Percentiles rank a stretch among this genome's conserved stretches.
Evolutionary conservation across 2,888 invertebrate species (phyloP).

Genomic region (Scelioninae gen. 2): DNA sequence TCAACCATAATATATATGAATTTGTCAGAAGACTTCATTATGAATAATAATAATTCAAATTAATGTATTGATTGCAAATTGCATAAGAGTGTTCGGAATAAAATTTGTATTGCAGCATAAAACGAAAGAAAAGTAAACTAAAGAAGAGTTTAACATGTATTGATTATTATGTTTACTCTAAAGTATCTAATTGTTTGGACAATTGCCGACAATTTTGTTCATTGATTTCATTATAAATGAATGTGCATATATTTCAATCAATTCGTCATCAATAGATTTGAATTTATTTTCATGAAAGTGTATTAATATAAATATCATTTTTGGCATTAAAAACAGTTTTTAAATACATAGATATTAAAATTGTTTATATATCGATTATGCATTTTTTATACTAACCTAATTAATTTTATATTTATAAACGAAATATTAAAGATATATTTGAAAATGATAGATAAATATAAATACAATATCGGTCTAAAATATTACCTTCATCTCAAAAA

Average conservation of each 20-base stretch:
- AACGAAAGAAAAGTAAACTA: slow-evolving; percentile 16
- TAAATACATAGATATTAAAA: too few relatives aligned
- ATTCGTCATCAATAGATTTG: slow-evolving; percentile 9
- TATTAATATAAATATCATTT: too few relatives aligned
- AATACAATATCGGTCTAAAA: too few relatives aligned
- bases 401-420: too few relatives aligned
- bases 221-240: slow-evolving; percentile 28
- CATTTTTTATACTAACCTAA: too few relatives aligned
- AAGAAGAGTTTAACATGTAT: slow-evolving; percentile 17
- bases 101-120: slow-evolving; percentile 15
- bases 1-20: too few relatives aligned
- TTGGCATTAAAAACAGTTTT: too few relatives aligned
- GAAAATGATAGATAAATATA: too few relatives aligned
- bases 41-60: background rate
- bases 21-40: background rate
- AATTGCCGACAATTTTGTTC: slow-evolving; percentile 30
- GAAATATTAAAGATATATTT: too few relatives aligned
- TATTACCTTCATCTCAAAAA: too few relatives aligned
- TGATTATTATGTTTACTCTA: slow-evolving; percentile 41
- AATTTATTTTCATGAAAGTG: slow-evolving; percentile 5
- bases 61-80: too few relatives aligned
- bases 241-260: slow-evolving; percentile 19
- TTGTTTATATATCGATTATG: too few relatives aligned
- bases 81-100: slow-evolving; percentile 1
- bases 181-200: slow-evolving; percentile 44